Conservation (phyloP, 2,797 vertebrate genomes). For the Taeniopygia guttata region DNA sequence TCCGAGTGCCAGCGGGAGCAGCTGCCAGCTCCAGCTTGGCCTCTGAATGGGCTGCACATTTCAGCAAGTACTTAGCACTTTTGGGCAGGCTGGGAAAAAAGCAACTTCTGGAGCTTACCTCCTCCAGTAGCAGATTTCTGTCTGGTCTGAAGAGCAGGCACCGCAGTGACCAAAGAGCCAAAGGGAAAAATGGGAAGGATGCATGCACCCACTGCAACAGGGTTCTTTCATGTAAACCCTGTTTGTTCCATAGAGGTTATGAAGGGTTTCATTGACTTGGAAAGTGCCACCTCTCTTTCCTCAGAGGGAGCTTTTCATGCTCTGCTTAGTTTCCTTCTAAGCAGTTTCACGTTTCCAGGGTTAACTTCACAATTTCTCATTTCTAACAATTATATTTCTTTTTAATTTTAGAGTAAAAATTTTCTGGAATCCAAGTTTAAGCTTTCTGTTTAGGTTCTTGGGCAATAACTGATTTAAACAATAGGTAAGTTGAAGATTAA, state of each 20-base stretch:
- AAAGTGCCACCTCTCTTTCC: background rate
- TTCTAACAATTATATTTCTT: background rate
- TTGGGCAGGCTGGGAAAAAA: background rate
- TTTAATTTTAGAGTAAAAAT: background rate
- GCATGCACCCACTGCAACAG: background rate
- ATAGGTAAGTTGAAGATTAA: background rate
- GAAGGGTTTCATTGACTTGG: background rate
- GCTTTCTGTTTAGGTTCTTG: background rate
- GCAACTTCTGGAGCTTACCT: slow-evolving; percentile 6
- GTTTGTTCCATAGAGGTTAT: background rate
- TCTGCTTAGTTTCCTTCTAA: background rate
- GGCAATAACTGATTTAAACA: background rate
- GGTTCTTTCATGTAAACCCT: rapidly evolving
- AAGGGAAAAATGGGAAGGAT: background rate
- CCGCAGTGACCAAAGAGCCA: background rate
- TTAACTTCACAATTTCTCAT: background rate
- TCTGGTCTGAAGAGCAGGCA: background rate
- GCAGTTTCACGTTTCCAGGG: background rate
- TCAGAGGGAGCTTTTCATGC: background rate
- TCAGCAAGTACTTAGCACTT: slow-evolving; percentile 4
- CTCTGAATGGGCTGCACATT: background rate
- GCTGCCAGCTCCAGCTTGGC: slow-evolving; percentile 20
- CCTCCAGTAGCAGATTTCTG: background rate
- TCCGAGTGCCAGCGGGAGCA: background rate
- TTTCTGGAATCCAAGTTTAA: background rate